These are phyloP conservation scores for Excalfactoria chinensis DNA, from an alignment of 2,113 vertebrate genomes.

Conservation along the genomic window DNA sequence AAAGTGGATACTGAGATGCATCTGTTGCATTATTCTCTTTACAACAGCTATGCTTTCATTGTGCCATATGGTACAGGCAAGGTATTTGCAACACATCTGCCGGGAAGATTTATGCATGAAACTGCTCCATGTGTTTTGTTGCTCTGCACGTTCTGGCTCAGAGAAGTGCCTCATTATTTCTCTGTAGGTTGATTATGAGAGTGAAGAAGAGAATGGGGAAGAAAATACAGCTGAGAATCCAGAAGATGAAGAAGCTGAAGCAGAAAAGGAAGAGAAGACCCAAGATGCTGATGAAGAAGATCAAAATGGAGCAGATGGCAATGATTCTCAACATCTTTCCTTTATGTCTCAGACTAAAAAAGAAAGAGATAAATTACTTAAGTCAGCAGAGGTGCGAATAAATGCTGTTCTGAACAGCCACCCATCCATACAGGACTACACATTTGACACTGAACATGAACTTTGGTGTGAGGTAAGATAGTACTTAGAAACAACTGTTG, in stretches of 20 bases:
- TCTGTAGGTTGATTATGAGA: conserved; percentile 93
- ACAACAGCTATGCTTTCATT: neutral
- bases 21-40: neutral
- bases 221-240: conserved; percentile 21
- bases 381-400: conserved; percentile 71
- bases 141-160: neutral
- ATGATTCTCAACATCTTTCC: neutral
- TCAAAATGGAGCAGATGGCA: neutral
- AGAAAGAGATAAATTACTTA: neutral
- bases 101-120: neutral
- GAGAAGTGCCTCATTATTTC: neutral
- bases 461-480: conserved; percentile 93
- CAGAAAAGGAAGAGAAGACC: neutral
- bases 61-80: neutral
- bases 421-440: conserved; percentile 82
- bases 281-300: conserved; percentile 1
- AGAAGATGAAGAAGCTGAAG: conserved; percentile 49
- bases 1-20: neutral
- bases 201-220: conserved; percentile 83
- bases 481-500: neutral
- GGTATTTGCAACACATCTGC: neutral
- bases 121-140: neutral
- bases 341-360: neutral
- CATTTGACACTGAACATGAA: conserved; percentile 81
- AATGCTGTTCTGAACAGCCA: conserved; percentile 80